Percentiles rank a stretch among this genome's conserved stretches.
phyloP scores from a whole-genome alignment of 2,888 invertebrate species.

The Temnothorax ravouxi region DNA sequence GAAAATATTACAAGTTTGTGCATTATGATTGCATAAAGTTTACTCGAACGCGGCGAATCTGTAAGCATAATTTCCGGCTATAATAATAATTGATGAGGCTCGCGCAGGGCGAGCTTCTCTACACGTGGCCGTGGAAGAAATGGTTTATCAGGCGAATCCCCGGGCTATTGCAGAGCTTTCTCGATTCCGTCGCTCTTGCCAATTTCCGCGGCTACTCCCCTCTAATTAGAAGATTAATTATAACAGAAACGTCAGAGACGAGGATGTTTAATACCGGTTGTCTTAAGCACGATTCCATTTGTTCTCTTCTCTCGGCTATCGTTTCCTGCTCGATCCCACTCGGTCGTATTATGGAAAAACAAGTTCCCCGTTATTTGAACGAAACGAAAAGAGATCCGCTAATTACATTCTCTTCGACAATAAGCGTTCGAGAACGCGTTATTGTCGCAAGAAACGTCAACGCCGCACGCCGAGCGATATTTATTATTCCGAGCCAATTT shows the following conservation, averaged over 20 bases:
- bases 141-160: constrained; percentile 61
- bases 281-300: constrained; percentile 49
- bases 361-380: constrained; percentile 44
- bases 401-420: constrained; percentile 49
- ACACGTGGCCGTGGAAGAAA: constrained; percentile 57
- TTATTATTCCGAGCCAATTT: constrained; percentile 52
- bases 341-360: constrained; percentile 42
- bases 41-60: constrained; percentile 51
- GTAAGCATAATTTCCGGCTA: constrained; percentile 71
- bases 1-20: constrained; percentile 64
- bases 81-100: constrained; percentile 75
- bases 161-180: constrained; percentile 20
- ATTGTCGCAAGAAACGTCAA: constrained; percentile 46
- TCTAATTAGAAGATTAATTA: constrained; percentile 81
- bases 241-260: constrained; percentile 61
- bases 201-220: constrained; percentile 70
- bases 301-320: constrained; percentile 17
- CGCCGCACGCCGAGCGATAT: constrained; percentile 25
- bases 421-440: constrained; percentile 20
- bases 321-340: not conserved
- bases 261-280: constrained; percentile 63
- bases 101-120: constrained; percentile 36
- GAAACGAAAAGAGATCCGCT: constrained; percentile 45
- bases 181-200: constrained; percentile 68
- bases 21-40: constrained; percentile 65